These are phyloP conservation scores for Xanthia icteritia DNA, from an alignment of 2,888 invertebrate genomes.

Conservation along the genomic window DNA sequence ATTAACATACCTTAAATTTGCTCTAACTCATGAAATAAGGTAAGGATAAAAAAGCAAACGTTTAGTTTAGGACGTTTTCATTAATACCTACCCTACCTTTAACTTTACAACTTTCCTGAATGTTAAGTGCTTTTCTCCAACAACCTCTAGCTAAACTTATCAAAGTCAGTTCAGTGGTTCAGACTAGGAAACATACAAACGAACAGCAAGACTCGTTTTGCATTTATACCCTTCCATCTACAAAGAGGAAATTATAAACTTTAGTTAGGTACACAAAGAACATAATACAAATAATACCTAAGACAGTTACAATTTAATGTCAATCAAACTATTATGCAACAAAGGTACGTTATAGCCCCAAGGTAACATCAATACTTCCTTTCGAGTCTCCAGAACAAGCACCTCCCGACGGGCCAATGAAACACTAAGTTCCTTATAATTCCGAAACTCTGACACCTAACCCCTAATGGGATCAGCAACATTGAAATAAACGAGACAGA, in stretches of 20 bases:
- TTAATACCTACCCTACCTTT: too few relatives aligned
- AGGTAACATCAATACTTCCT: conserved; percentile 26
- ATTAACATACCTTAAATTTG: too few relatives aligned
- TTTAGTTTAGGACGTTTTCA: too few relatives aligned
- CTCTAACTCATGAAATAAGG: too few relatives aligned
- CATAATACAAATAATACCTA: conserved; percentile 1
- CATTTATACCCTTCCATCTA: neutral
- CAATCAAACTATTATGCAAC: conserved; percentile 42
- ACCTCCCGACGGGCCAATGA: conserved; percentile 35
- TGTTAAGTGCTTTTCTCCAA: neutral
- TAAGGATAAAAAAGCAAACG: too few relatives aligned
- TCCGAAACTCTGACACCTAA: conserved; percentile 31
- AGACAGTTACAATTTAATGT: conserved; percentile 38
- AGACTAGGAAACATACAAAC: neutral
- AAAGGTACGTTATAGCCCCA: conserved; percentile 3
- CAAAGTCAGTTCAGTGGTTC: conserved; percentile 1
- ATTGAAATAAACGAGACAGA: conserved; percentile 36
- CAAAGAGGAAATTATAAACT: conserved; percentile 8
- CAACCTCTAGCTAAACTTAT: conserved; percentile 1
- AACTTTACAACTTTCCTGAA: too few relatives aligned
- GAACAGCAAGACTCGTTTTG: neutral
- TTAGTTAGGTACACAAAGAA: conserved; percentile 1
- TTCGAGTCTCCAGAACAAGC: conserved; percentile 13
- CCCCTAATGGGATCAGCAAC: conserved; percentile 35
- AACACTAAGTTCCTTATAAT: conserved; percentile 31